Base-by-base conservation (phyloP, 2,113 vertebrate species). In the Lates calcarifer region DNA sequence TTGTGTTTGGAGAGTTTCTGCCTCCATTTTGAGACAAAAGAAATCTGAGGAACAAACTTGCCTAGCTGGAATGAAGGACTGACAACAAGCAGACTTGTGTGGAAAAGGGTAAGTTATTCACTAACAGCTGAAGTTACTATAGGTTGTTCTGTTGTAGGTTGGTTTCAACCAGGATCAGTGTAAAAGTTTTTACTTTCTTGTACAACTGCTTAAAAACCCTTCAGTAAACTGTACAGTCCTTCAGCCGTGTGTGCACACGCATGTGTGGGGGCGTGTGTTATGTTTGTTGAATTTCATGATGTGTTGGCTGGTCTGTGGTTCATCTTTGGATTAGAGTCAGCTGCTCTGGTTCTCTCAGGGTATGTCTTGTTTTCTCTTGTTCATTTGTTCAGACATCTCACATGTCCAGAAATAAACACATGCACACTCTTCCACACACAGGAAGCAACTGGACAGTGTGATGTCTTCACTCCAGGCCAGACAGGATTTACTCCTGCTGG, bases 371-470 rank as follows among this genome's bases (percentile, higher is more conserved):
- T 90, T 82, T 81, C 41, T 90, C 80, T 67, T 74, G 80, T 87
- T 91, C 76, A 87, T 86, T 90, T 84, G 78, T 89, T 90, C 81
- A 80, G 84, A 90, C 82, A 74, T 86, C 83, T 88, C 81, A 87
- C 85, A 80, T 88, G 81, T 91, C 85, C 87, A 89, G 85, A 93
- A 93, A 90, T 92, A 93, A 90, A 84, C 77, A 77, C 74, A 76
- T n/a, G 14, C 79, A 72, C 82, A 63, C 81, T 41, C 72, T 33
- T 64, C 45, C 66, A 84, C 76, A 83, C 87, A 87, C 75, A 85
- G 81, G 73, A 87, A 86, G 70, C 81, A 79, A 61, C 69, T 85
- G 58, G 73, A 85, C 86, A 82, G 58, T 70, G 18, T 88, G 82
- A 81, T 78, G 82, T 80, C 77, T 88, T 90, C 74, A 81, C 75